Percentiles rank a stretch among this genome's conserved stretches.
Conservation (phyloP, 2,888 invertebrate genomes). For the Keiferia lycopersicella region DNA sequence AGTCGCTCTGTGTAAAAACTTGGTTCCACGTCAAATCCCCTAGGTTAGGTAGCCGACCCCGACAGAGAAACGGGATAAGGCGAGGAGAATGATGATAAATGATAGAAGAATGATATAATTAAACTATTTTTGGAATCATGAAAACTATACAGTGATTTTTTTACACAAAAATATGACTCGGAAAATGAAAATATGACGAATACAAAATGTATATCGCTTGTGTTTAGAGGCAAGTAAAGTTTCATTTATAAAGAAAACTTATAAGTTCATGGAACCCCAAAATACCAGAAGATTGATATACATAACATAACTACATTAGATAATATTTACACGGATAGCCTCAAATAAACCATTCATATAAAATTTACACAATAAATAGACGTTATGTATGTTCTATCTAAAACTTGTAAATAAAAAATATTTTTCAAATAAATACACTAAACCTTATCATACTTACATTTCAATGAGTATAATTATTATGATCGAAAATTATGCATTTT, state of each 20-base stretch:
- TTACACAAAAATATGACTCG: too few relatives aligned
- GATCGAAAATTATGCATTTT: slow-evolving; percentile 70
- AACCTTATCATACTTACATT: slow-evolving; percentile 65
- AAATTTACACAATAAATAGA: slow-evolving; percentile 73
- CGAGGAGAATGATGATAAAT: too few relatives aligned
- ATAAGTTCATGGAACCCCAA: not conserved
- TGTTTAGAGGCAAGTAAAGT: not conserved
- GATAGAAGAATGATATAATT: too few relatives aligned
- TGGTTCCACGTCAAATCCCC: too few relatives aligned
- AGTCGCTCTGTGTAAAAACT: too few relatives aligned
- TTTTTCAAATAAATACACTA: slow-evolving; percentile 68
- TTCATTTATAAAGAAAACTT: not conserved
- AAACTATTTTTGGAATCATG: too few relatives aligned
- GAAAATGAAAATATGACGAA: too few relatives aligned
- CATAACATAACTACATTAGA: slow-evolving; percentile 44
- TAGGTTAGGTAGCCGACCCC: too few relatives aligned
- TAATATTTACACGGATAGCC: slow-evolving; percentile 74
- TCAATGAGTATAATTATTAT: slow-evolving; percentile 77
- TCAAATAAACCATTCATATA: slow-evolving; percentile 63
- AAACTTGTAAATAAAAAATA: slow-evolving; percentile 53
- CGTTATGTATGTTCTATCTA: slow-evolving; percentile 48
- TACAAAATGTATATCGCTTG: too few relatives aligned
- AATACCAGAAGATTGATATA: slow-evolving; percentile 23
- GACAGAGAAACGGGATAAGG: too few relatives aligned
- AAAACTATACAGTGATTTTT: too few relatives aligned